Evolutionary conservation across 2,888 invertebrate species (phyloP), one percentile per base, ranked within the genome.

Genomic region (Chymomyza caudatula): DNA sequence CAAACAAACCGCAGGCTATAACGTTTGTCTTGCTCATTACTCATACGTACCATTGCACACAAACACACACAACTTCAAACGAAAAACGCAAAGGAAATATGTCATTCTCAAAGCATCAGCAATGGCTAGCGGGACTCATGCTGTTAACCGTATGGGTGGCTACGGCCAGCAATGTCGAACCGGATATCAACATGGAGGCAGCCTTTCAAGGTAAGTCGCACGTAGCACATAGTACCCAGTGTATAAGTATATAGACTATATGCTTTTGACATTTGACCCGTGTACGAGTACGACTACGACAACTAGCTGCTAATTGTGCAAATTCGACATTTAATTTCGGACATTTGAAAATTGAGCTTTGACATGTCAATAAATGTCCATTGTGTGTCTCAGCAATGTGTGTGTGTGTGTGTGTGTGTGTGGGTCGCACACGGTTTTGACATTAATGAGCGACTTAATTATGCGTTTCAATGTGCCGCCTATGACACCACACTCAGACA

Each of bases 131-230:
- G 29, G 29, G 29, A 37, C 29, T 37, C 29, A 37, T 37, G 29
- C 29, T 37, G 29, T 11, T 37, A 37, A 37, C 29, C 17, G 8
- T 52, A 54, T 20, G 17, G 22, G 78, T 87, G 87, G 84, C 87
- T 73, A 84, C 77, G 64, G 88, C 84, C 69, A 88, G 85, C 81
- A 86, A 85, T 81, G 80, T 87, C 69, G 90, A 90, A 73, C 83
- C 89, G 63, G 90, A 90, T 75, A 76, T 88, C 65, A 87, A 85
- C 59, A 87, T 92, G 78, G 93, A 93, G 87, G 93, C 93, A 60
- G 93, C 93, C 70, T 93, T 93, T 86, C 93, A 93, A 92, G 93
- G 93, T 93, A 89, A 78, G 82, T 82, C 5, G 11, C 25, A 25
- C 25, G 3, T 25, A 25, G 29, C 11, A 29, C 6, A 29, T 29